phyloP scores from a whole-genome alignment of 2,888 invertebrate species.

The Lordiphosa andalusiaca region DNA sequence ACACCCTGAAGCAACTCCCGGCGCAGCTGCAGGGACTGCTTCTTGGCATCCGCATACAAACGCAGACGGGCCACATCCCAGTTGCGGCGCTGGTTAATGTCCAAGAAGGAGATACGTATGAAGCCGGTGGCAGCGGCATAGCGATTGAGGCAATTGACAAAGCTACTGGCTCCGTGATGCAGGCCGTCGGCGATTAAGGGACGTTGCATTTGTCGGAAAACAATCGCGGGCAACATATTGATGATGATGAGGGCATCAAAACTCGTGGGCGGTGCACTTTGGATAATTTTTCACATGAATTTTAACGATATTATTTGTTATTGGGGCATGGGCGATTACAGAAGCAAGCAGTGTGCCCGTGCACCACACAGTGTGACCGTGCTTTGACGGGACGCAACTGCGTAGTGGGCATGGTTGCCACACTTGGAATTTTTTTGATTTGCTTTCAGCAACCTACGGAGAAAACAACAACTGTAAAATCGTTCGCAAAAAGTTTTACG shows the following conservation, averaged over 20 bases:
- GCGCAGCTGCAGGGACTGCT: constrained; percentile 73
- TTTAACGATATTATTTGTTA: constrained; percentile 12
- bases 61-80: constrained; percentile 78
- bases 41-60: constrained; percentile 77
- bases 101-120: constrained; percentile 77
- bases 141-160: constrained; percentile 77
- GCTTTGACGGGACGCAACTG: too few relatives aligned
- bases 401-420: too few relatives aligned
- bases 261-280: too few relatives aligned
- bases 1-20: constrained; percentile 82
- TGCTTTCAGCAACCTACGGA: too few relatives aligned
- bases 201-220: constrained; percentile 76
- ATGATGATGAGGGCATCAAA: neutral
- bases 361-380: too few relatives aligned
- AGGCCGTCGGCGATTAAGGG: constrained; percentile 61
- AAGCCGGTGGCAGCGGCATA: constrained; percentile 79
- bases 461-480: too few relatives aligned
- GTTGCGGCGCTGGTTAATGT: constrained; percentile 75
- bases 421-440: too few relatives aligned
- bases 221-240: constrained; percentile 76
- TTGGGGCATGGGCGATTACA: too few relatives aligned
- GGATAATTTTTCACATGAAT: constrained; percentile 3
- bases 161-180: constrained; percentile 66
- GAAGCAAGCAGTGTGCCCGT: too few relatives aligned
- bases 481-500: too few relatives aligned